Evolutionary conservation across 2,113 vertebrate species (phyloP), one percentile per base, ranked within the genome.

Genomic region (Lepisosteus osseus): DNA sequence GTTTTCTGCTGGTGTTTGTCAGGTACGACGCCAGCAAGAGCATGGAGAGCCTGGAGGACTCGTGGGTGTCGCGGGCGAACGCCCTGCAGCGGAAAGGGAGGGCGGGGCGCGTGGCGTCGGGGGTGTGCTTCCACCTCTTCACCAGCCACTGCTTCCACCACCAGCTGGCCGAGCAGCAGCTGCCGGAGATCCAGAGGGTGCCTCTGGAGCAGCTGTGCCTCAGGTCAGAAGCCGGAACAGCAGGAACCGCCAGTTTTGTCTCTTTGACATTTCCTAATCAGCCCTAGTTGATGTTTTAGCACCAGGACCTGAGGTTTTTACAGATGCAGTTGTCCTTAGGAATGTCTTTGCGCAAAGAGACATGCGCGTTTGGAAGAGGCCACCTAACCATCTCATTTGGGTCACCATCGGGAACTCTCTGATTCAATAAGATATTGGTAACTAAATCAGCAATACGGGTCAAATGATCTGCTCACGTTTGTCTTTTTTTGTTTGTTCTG

Each of bases 21-120:
- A 99, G 97, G 72, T 99, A 97, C 0, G 97, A 99, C 73, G 95
- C 96, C 9, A 83, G 94, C 78, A 98, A 96, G 84, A 94, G 97
- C 81, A 99, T 99, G 97, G 97, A 99, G 82, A 99, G 97, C 80
- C 86, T 99, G 80, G 97, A 99, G 84, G 96, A 98, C 45, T 93
- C 93, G 0, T 98, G 95, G 86, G 95, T 96, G 44, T 99, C 97
- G 59, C 93, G 93, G 74, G 97, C 96, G 74, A 99, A 90, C 0
- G 95, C 97, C 2, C 82, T 99, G 79, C 97, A 99, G 82, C 94
- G 97, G 77, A 95, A 88, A 82, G 97, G 97, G 1, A 84, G 97
- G 71, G 97, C 97, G 0, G 97, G 97, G 17, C 96, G 97, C 0
- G 95, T 99, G 67, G 95, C 96, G 0, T 97, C 97, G 0, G 97